A percentile compares a stretch with the other conserved stretches of the same genome.
phyloP scores from a whole-genome alignment of 2,888 invertebrate genomes.

The Ophion costatus region DNA sequence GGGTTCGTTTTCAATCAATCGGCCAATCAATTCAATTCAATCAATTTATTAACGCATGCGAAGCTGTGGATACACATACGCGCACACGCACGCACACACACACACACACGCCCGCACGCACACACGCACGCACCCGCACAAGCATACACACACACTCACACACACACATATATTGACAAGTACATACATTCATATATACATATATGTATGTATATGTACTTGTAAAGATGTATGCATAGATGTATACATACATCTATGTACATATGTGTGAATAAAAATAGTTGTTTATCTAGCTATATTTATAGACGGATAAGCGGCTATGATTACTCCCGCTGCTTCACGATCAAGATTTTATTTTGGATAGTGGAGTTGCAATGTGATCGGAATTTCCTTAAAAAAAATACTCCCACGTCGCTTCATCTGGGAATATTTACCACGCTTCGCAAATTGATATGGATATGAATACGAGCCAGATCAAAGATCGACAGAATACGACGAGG shows the following conservation, averaged over 20 bases:
- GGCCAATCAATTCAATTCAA: too few relatives aligned
- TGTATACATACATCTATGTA: not conserved
- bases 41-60: too few relatives aligned
- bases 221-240: not conserved
- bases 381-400: constrained; percentile 48
- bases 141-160: too few relatives aligned
- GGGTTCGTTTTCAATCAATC: too few relatives aligned
- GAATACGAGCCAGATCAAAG: not conserved
- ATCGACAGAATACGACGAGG: too few relatives aligned
- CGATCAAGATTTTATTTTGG: constrained; percentile 58
- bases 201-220: not conserved
- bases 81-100: too few relatives aligned
- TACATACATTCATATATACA: too few relatives aligned
- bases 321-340: constrained; percentile 57
- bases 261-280: not conserved
- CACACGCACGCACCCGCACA: too few relatives aligned
- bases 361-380: constrained; percentile 60
- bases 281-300: not conserved
- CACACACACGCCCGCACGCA: too few relatives aligned
- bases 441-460: constrained; percentile 63
- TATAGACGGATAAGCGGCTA: constrained; percentile 48
- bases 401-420: constrained; percentile 29
- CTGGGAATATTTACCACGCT: constrained; percentile 55
- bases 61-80: too few relatives aligned
- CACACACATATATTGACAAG: too few relatives aligned